phyloP scores from a whole-genome alignment of 2,888 invertebrate genomes.

The Pseudoips prasinana region DNA sequence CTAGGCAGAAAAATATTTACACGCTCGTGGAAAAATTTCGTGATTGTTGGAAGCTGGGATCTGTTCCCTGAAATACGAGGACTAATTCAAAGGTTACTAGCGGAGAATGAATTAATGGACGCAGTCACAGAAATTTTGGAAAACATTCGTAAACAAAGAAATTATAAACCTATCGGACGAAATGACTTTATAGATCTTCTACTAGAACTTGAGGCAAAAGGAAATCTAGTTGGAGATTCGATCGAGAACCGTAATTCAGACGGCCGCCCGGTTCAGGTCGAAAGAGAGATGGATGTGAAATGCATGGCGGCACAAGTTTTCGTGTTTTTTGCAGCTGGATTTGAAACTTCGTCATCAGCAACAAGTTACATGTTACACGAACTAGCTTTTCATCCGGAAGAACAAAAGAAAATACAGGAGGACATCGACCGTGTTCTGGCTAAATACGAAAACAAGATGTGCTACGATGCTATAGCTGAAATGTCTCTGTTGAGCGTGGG shows the following conservation, averaged over 20 bases:
- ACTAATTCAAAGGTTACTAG: slow-evolving; percentile 17
- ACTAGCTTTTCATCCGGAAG: slow-evolving; percentile 59
- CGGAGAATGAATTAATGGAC: slow-evolving; percentile 25
- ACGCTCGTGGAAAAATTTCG: slow-evolving; percentile 25
- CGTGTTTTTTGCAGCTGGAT: slow-evolving; percentile 68
- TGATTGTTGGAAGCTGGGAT: slow-evolving; percentile 38
- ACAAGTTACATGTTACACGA: slow-evolving; percentile 60
- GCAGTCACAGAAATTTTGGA: slow-evolving; percentile 36
- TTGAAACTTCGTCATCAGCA: slow-evolving; percentile 69
- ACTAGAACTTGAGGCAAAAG: slow-evolving; percentile 45
- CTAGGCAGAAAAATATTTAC: slow-evolving; percentile 43
- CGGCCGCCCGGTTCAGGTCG: slow-evolving; percentile 43
- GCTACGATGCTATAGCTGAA: slow-evolving; percentile 54
- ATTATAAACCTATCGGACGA: slow-evolving; percentile 49
- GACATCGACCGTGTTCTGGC: slow-evolving; percentile 56
- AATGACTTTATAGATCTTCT: slow-evolving; percentile 57
- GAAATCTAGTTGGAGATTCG: slow-evolving; percentile 53
- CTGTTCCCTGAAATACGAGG: slow-evolving; percentile 44
- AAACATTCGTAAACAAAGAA: slow-evolving; percentile 47
- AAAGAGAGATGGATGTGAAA: slow-evolving; percentile 46
- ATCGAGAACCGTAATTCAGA: slow-evolving; percentile 45
- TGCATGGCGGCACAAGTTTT: slow-evolving; percentile 55
- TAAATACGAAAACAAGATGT: slow-evolving; percentile 52
- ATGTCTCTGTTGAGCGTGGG: slow-evolving; percentile 48
- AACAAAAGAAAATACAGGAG: slow-evolving; percentile 52